Base-by-base conservation (phyloP, 1,140 invertebrate species). In the Condylostylus longicornis region DNA sequence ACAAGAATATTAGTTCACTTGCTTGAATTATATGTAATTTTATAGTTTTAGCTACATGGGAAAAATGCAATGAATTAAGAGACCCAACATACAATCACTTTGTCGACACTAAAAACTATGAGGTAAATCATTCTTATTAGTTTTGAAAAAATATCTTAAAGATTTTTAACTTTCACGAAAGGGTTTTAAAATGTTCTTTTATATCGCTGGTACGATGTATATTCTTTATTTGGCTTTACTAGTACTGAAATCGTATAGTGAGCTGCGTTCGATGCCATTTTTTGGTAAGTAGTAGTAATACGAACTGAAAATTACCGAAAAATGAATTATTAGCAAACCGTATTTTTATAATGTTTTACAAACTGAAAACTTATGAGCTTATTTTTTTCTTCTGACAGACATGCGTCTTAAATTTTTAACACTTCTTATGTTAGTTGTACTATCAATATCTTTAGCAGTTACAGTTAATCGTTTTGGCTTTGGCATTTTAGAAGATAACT, bases 71-170 rank as follows among this genome's bases (percentile, higher is more conserved):
- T 51, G 84, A 88, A 56, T 66, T 87, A 2, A 71, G 75, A 41
- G 90, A 98, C 66, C 90, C 91, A 1, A 90, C 88, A 2, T 96
- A 86, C 55, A 90, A 88, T 59, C 90, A 94, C 50, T 74, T 78
- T 48, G 69, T 87, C 31, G 87, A 93, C 51, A 85, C 82, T 2
- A 71, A 72, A 5, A 84, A 90, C 63, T 95, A 87, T 63, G 78
- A 84, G 55, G 89, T 91, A 67, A 77, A 69, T 52, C 10, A 3
- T 13, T 6, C 1, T 12, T 5, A 7, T 14, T 7, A 8, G 31
- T 32, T 7, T 32, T 7, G 9, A 35, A 35, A 8, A 25, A 21
- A 18, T 12, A 35, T 8, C 38, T 41, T 34, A 18, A 14, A 15
- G 30, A 34, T 45, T 79, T n/a, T 74, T 33, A 61, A 83, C n/a